Conservation (phyloP, 2,888 invertebrate species). For the Hirtodrosophila histrioides region DNA sequence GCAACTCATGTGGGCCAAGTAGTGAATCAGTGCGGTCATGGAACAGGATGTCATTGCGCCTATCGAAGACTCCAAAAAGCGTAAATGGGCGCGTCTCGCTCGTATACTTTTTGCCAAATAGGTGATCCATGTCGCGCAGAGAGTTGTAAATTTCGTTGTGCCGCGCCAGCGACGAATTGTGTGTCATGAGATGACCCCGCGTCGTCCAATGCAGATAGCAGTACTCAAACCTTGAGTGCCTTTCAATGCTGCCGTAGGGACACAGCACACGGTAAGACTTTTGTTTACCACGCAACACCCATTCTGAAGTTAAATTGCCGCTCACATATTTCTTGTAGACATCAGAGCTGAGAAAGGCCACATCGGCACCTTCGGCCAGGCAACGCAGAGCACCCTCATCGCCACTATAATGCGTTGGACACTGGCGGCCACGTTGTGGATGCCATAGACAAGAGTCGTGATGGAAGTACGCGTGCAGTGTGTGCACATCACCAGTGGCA, state of each 20-base stretch:
- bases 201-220: conserved; percentile 89
- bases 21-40: conserved; percentile 82
- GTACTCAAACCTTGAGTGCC: conserved; percentile 80
- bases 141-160: conserved; percentile 89
- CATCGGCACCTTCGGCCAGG: conserved; percentile 89
- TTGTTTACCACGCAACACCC: conserved; percentile 83
- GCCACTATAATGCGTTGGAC: conserved; percentile 84
- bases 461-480: conserved; percentile 86
- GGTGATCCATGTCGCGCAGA: conserved; percentile 88
- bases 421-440: conserved; percentile 78
- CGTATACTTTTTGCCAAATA: conserved; percentile 88
- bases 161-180: conserved; percentile 85
- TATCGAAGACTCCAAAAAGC: conserved; percentile 89
- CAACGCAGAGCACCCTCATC: conserved; percentile 89
- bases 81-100: conserved; percentile 88
- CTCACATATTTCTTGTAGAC: conserved; percentile 87
- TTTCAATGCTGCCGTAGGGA: conserved; percentile 84
- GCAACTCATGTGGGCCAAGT: conserved; percentile 74
- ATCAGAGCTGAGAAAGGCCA: conserved; percentile 90
- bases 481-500: conserved; percentile 80
- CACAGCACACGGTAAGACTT: conserved; percentile 86
- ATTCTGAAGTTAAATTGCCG: conserved; percentile 84
- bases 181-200: conserved; percentile 88
- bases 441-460: conserved; percentile 87
- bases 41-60: conserved; percentile 88